phyloP scores from a whole-genome alignment of 2,888 invertebrate genomes.

The Aromia moschata region DNA sequence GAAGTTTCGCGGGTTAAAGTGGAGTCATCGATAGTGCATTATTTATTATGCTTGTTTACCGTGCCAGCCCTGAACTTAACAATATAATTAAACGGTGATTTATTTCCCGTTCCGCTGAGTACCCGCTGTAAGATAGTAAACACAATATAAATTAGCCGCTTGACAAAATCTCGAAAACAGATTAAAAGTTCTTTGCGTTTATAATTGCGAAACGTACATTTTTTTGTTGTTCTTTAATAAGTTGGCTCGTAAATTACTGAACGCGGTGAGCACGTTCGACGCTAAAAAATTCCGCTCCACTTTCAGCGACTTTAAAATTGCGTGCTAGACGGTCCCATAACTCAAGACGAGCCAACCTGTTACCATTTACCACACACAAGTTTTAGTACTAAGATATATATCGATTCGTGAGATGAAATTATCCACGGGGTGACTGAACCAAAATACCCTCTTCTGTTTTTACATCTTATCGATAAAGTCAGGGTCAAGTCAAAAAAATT shows the following conservation, averaged over 20 bases:
- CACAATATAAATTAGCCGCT: conserved; percentile 38
- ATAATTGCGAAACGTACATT: conserved; percentile 34
- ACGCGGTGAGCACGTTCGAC: background rate
- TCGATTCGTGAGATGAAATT: no score
- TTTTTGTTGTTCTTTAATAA: conserved; percentile 28
- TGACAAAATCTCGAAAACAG: conserved; percentile 42
- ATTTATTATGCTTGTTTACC: conserved; percentile 40
- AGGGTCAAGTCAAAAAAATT: no score
- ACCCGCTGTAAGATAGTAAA: conserved; percentile 36
- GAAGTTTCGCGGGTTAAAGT: conserved; percentile 32
- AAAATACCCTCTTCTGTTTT: no score
- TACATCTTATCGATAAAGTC: no score
- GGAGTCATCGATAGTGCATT: conserved; percentile 39
- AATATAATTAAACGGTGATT: conserved; percentile 43
- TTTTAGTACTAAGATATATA: no score
- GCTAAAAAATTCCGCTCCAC: conserved; percentile 12
- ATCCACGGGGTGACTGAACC: no score
- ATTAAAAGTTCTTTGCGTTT: conserved; percentile 38
- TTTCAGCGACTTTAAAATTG: conserved; percentile 2
- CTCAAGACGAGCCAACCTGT: background rate
- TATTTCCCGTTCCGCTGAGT: conserved; percentile 31
- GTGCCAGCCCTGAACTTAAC: conserved; percentile 37
- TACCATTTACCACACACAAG: background rate
- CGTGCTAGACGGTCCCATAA: background rate
- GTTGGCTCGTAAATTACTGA: conserved; percentile 12